Evolutionary conservation across 2,113 vertebrate species (phyloP), one percentile per base, ranked within the genome.

Genomic region (Colius striatus): DNA sequence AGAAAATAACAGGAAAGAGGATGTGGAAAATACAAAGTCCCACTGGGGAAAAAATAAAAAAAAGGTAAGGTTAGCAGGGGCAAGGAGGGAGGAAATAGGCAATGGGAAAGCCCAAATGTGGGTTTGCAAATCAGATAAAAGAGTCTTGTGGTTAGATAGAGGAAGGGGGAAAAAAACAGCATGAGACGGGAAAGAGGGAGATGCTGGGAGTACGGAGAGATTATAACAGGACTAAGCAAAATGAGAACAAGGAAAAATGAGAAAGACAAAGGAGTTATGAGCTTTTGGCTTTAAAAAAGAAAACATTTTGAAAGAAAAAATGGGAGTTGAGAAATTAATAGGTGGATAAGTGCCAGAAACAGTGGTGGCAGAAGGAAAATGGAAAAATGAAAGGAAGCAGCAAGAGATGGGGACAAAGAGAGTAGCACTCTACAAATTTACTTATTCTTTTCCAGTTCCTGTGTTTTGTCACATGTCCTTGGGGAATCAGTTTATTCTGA

Each of bases 1-100:
- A 94, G 38, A 79, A 94, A 91, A 89, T 51, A 87, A 83, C 74
- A 76, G 71, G 92, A 93, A 90, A 70, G 58, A 79, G 60, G 66
- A 85, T 68, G 30, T 79, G 63, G 58, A 79, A 93, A 93, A 83
- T 36, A 48, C 2, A 27, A 78, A 5, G 19, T 57, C 74, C 50
- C 58, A 13, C 22, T 9, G n/a, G 38, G 51, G 22, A 21, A 79
- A 87, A 82, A 92, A 60, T n/a, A 27, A 45, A 66, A 70, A 80
- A 84, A 76, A 5, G 5, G 53, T 38, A 65, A 65, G 22, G 47
- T 19, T 48, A 5, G 16, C 13, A 23, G 16, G 22, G 4, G 12
- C 29, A 13, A 12, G 26, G 18, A 5, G 13, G 36, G 13, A 38
- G 60, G 82, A 77, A 57, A 61, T 3, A 45, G 3, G 17, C 30